Evolutionary conservation across 1,140 invertebrate genomes (phyloP).

Genomic region (Apis dorsata): DNA sequence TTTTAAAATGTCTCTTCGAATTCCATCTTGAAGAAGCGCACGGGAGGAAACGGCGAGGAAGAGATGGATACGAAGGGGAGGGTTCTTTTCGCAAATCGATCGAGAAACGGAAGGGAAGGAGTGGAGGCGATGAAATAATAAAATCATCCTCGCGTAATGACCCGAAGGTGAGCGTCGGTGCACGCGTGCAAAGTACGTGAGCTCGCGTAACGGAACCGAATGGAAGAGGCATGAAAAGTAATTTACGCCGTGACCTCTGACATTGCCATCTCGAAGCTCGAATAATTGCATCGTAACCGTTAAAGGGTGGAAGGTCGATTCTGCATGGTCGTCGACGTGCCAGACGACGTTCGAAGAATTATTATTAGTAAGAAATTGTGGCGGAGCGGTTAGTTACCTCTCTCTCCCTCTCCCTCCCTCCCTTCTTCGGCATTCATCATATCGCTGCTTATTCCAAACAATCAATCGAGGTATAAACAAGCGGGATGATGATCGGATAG

Average conservation of each 20-base stretch:
- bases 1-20: background rate
- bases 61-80: no score
- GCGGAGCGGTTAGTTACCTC: background rate
- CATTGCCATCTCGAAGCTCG: conserved; percentile 53
- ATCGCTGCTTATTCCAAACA: conserved; percentile 21
- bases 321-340: background rate
- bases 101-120: conserved; percentile 30
- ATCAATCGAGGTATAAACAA: conserved; percentile 51
- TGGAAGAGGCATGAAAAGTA: conserved; percentile 55
- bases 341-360: conserved; percentile 8
- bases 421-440: conserved; percentile 34
- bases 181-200: background rate
- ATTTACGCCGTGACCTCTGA: conserved; percentile 59
- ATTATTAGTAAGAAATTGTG: conserved; percentile 49
- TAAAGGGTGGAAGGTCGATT: conserved; percentile 59
- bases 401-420: no score
- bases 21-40: background rate
- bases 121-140: conserved; percentile 60
- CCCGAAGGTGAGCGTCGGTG: background rate
- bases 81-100: no score
- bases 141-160: conserved; percentile 52
- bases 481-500: background rate
- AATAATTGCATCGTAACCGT: conserved; percentile 68
- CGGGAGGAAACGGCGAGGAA: background rate
- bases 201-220: conserved; percentile 39